These are phyloP conservation scores for Mythimna pallens DNA, from an alignment of 2,888 invertebrate species.

Conservation along the genomic window DNA sequence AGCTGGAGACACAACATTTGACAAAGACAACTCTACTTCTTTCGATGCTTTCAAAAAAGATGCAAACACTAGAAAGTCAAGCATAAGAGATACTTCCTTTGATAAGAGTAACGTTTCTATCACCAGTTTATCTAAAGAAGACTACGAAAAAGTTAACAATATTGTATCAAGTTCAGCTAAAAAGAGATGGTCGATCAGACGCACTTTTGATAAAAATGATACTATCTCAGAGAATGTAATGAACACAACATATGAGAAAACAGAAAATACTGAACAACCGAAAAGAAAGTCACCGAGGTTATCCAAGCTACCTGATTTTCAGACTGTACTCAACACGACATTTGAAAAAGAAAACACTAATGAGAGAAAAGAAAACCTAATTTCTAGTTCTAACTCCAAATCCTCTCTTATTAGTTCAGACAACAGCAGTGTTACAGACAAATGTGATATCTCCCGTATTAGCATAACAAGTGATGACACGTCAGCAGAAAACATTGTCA, in stretches of 20 bases:
- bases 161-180: constrained; percentile 39
- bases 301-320: constrained; percentile 28
- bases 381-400: constrained; percentile 74
- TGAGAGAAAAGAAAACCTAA: constrained; percentile 10
- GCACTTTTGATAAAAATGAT: constrained; percentile 41
- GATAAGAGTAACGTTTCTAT: constrained; percentile 54
- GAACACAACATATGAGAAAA: constrained; percentile 70
- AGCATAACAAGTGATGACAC: constrained; percentile 85
- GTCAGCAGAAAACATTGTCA: constrained; percentile 76
- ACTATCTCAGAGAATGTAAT: constrained; percentile 26
- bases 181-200: constrained; percentile 41
- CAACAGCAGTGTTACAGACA: constrained; percentile 74
- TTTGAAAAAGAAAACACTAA: constrained; percentile 70
- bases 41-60: constrained; percentile 62
- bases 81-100: constrained; percentile 55
- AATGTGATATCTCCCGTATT: constrained; percentile 74
- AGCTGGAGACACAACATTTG: constrained; percentile 44
- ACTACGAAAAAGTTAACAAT: constrained; percentile 54
- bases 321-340: constrained; percentile 69
- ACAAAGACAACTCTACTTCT: constrained; percentile 47
- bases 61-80: constrained; percentile 54
- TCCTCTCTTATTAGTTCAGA: constrained; percentile 79
- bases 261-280: not conserved
- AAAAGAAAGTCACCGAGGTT: constrained; percentile 31
- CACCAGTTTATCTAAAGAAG: constrained; percentile 31